These are phyloP conservation scores for Sclerurus mexicanus DNA, from an alignment of 2,113 vertebrate species.

Conservation along the genomic window DNA sequence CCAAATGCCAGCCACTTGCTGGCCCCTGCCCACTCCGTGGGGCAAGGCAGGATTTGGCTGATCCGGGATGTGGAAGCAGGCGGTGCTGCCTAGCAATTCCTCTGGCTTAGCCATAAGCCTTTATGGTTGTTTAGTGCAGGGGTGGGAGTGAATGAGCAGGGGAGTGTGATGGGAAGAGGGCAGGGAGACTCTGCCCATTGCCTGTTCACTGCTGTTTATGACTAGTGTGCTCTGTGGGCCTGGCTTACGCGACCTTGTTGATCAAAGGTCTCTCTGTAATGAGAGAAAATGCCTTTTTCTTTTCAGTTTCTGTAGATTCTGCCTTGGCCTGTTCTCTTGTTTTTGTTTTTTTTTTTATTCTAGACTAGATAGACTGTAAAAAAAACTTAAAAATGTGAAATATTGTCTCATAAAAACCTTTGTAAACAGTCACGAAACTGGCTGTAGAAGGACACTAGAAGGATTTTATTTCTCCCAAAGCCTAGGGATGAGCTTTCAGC, in stretches of 20 bases:
- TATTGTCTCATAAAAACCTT: background rate
- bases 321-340: background rate
- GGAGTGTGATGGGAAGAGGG: background rate
- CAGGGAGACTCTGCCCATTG: background rate
- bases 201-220: background rate
- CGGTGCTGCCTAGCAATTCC: background rate
- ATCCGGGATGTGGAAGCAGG: background rate
- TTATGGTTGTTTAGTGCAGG: background rate
- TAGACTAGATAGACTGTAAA: background rate
- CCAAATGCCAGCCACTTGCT: background rate
- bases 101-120: background rate
- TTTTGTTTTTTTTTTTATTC: background rate
- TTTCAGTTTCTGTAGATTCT: background rate
- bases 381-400: background rate
- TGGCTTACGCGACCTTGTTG: background rate
- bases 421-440: background rate
- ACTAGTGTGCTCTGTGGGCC: background rate
- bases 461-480: background rate
- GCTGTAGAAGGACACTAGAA: background rate
- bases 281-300: background rate
- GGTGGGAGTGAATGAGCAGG: background rate
- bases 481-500: background rate
- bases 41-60: background rate
- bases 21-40: fast-evolving
- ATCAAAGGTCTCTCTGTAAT: background rate